phyloP scores from a whole-genome alignment of 2,888 invertebrate genomes.

The Gisinianus flammeolus region DNA sequence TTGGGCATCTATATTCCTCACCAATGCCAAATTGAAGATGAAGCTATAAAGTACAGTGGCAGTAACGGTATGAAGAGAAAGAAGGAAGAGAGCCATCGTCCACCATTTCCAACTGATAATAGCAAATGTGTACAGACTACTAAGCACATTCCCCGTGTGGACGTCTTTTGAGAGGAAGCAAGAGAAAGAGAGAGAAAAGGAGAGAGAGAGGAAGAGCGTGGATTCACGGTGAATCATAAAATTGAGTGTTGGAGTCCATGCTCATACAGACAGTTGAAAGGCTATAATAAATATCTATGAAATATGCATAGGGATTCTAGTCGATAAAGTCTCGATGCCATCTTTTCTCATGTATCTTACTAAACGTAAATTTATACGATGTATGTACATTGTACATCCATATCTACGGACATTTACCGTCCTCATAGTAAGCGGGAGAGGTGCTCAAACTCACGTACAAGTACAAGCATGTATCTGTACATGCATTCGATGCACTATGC shows the following conservation, averaged over 20 bases:
- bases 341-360: too few species aligned
- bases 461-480: too few species aligned
- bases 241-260: slow-evolving; percentile 11
- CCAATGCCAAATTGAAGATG: too few species aligned
- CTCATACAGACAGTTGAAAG: neutral
- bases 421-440: too few species aligned
- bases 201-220: too few species aligned
- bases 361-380: too few species aligned
- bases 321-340: slow-evolving; percentile 9
- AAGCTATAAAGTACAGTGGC: too few species aligned
- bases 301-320: slow-evolving; percentile 15
- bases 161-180: neutral
- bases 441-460: too few species aligned
- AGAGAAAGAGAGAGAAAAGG: neutral
- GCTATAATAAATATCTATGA: slow-evolving; percentile 17
- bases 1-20: neutral
- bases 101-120: slow-evolving; percentile 43
- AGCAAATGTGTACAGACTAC: slow-evolving; percentile 42
- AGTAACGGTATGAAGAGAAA: neutral
- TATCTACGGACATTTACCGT: too few species aligned
- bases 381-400: too few species aligned
- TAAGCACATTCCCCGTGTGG: slow-evolving; percentile 10
- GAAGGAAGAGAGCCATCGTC: slow-evolving; percentile 3
- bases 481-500: neutral
- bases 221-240: slow-evolving; percentile 37